Evolutionary conservation across 2,888 invertebrate species (phyloP), one percentile per base, ranked within the genome.

Genomic region (Ditula angustiorana): DNA sequence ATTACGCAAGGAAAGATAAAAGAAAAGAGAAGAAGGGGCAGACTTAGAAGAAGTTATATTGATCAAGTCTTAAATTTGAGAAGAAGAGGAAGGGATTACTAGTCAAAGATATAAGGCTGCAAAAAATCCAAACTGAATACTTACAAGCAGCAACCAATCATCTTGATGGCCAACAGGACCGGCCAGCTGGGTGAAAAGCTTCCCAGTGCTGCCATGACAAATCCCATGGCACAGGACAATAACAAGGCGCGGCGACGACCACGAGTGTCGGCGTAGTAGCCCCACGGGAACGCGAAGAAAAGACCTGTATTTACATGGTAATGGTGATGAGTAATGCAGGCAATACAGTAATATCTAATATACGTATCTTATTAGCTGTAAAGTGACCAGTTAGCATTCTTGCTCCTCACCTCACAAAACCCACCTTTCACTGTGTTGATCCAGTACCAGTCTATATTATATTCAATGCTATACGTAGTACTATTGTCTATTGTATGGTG

Each of bases 221-320:
- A 91, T 23, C 95, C 94, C 0, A 89, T 72, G 0, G 81, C 73
- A 0, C 94, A 80, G 0, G 93, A 86, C 10, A 87, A 73, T 19
- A 94, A 80, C 0, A 94, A 71, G 0, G 94, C 92, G 10, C 86
- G 89, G 16, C 94, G 91, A 11, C 97, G 92, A 0, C 97, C 97
- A 57, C 93, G 67, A 26, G 94, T 94, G 79, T 97, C 97, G 0
- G 96, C 96, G 65, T 95, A 88, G 49, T 95, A 94, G 1, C 97
- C 97, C 96, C 97, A 96, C 0, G 84, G 83, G 24, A 79, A 86
- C 0, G 87, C 85, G 33, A 86, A 82, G 0, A 88, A 13, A 0
- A 85, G 74, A 2, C 88, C 88, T 87, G 72, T 16, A 37, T 1
- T 4, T 7, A 16, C 16, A 19, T 3, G 19, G 41, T 19, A 19